A percentile compares a stretch with the other conserved stretches of the same genome.
These are phyloP conservation scores for Zoroaster sp. DNA, from an alignment of 53 echinoderm and acorn worm species.

Conservation along the genomic window DNA sequence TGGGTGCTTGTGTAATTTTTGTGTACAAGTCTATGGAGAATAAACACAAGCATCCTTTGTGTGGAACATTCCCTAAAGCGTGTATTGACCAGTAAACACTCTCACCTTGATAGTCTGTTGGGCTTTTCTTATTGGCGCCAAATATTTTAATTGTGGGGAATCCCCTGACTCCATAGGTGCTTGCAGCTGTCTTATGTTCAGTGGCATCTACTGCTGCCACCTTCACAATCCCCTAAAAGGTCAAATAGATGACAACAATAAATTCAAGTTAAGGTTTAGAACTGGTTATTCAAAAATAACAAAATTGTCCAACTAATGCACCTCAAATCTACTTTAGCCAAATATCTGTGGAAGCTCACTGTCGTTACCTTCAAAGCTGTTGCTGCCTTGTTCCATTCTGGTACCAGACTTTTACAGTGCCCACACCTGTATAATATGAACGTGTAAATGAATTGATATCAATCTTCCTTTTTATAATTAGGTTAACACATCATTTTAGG, in stretches of 20 bases:
- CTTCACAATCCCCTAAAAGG: slow-evolving; percentile 91
- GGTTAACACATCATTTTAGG: no score
- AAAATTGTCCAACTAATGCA: background rate
- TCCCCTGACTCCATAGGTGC: slow-evolving; percentile 74
- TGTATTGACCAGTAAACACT: background rate
- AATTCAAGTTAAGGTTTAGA: no score
- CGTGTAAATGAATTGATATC: no score
- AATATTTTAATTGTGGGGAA: slow-evolving; percentile 96
- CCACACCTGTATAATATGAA: no score
- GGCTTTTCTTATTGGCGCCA: slow-evolving; percentile 83
- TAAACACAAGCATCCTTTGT: background rate
- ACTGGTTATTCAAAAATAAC: no score
- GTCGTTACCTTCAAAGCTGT: slow-evolving; percentile 86
- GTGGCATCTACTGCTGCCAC: slow-evolving; percentile 86
- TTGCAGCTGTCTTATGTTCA: slow-evolving; percentile 54
- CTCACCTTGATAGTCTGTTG: slow-evolving; percentile 88
- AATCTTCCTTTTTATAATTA: no score
- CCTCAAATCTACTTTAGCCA: background rate
- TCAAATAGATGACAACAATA: no score
- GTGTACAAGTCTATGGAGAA: no score
- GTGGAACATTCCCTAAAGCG: background rate
- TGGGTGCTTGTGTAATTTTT: slow-evolving; percentile 57
- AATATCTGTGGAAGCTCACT: no score
- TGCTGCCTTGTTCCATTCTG: slow-evolving; percentile 96
- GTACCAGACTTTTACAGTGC: slow-evolving; percentile 87